Base-by-base conservation (phyloP, 2,113 vertebrate species). In the Anas platyrhynchos region DNA sequence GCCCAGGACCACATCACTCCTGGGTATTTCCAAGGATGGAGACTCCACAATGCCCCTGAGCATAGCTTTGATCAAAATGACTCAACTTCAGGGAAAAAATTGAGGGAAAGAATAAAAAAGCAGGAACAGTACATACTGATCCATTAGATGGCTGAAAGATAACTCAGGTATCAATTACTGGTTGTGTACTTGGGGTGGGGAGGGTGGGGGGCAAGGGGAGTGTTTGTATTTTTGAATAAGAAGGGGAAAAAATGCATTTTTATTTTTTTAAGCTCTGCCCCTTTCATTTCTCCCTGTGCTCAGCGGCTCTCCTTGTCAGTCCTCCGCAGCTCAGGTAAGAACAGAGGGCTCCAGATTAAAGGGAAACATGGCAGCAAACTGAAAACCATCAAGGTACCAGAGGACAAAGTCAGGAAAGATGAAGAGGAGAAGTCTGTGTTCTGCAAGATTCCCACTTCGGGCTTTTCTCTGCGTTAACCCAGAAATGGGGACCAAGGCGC, bases 291-390 rank as follows among this genome's bases (percentile, higher is more conserved):
- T 61, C 77, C 91, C 62, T 0, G 20, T 89, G 91, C 96, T 90
- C 93, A 82, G 80, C 54, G 75, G 66, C 93, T 91, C 92, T 92
- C 32, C 82, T 86, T 81, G 25, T 86, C 91, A 92, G 89, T 91
- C 87, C 65, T 96, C 86, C 86, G 76, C 86, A 75, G 85, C 91
- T 96, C 81, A 93, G 92, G 74, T 94, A 96, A 94, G 95, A 95
- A 95, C 92, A 96, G 94, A 96, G 82, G 69, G 89, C 79, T 84
- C 66, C 91, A 92, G 58, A 95, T 96, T 94, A 96, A 95, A 89
- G 90, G 56, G 77, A 87, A 86, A 88, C 86, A 94, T 38, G 2
- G 75, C 88, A 91, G 83, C 73, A 90, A 91, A 74, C 71, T 91
- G 82, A 92, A 92, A 83, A 43, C 77, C 16, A 7, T 62, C 25